Conservation (phyloP, 2,888 invertebrate genomes). For the Homarus gammarus region DNA sequence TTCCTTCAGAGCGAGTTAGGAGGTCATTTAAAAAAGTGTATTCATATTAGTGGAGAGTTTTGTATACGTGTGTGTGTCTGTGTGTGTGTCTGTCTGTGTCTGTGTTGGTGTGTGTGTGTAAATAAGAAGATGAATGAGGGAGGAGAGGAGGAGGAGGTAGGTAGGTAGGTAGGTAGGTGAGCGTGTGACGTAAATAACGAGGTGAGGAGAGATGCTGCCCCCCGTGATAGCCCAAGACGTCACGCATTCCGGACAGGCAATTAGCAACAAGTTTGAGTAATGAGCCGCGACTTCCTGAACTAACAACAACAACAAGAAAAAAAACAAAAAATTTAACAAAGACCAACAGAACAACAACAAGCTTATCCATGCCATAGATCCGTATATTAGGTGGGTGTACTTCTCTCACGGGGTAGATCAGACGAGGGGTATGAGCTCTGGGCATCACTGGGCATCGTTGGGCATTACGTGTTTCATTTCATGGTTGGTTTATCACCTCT, state of each 20-base stretch:
- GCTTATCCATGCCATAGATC: too few relatives aligned
- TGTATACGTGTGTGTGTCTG: background rate
- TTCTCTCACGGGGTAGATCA: too few relatives aligned
- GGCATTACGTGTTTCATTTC: conserved; percentile 15
- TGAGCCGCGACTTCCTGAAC: background rate
- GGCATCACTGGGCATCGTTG: background rate
- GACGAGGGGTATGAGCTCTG: too few relatives aligned
- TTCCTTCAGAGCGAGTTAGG: too few relatives aligned
- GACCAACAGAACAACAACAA: too few relatives aligned
- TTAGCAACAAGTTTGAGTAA: conserved; percentile 63
- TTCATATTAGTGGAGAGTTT: background rate
- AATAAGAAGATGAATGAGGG: background rate
- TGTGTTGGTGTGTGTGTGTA: too few relatives aligned
- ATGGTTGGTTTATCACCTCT: background rate
- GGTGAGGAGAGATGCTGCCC: conserved; percentile 55
- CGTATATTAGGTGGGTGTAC: too few relatives aligned
- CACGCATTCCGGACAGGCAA: conserved; percentile 60
- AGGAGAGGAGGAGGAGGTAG: too few relatives aligned
- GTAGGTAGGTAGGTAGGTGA: too few relatives aligned
- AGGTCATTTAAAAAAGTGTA: background rate
- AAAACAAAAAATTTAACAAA: too few relatives aligned
- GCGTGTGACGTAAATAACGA: conserved; percentile 48
- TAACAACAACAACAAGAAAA: too few relatives aligned
- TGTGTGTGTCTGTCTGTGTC: background rate
- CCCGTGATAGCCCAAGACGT: conserved; percentile 51